phyloP scores from a whole-genome alignment of 92 coral and sea anemone genomes.

The Porites cylindrica region DNA sequence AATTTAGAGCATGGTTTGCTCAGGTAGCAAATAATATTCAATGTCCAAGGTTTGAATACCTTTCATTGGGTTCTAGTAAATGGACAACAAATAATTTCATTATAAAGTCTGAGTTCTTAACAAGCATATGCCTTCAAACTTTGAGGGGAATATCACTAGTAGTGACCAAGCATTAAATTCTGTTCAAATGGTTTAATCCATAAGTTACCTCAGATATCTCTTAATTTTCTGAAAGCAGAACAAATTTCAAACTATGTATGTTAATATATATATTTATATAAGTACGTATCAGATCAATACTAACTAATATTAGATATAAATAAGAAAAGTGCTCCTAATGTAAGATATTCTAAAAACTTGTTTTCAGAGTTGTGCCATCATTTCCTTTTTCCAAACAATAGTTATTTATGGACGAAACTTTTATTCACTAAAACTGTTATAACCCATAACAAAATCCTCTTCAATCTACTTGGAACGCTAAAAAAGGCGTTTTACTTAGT shows the following conservation, averaged over 20 bases:
- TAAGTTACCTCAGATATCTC: background rate
- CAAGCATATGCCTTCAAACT: background rate
- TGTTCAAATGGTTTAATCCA: constrained; percentile 5
- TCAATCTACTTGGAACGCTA: background rate
- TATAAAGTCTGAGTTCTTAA: background rate
- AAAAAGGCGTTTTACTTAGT: no score
- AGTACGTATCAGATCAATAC: constrained; percentile 11
- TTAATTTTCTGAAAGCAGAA: constrained; percentile 19
- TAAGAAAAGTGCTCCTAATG: constrained; percentile 9
- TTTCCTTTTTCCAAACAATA: constrained; percentile 18
- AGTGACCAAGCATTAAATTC: background rate
- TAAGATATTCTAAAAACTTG: background rate
- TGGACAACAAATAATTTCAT: background rate
- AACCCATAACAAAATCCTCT: background rate
- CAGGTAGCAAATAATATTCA: no score
- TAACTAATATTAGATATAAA: background rate
- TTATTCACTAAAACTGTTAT: no score
- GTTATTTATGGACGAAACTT: background rate
- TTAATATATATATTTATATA: background rate
- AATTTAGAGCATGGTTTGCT: no score
- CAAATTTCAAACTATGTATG: constrained; percentile 6
- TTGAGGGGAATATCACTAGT: background rate
- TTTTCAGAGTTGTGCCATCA: constrained; percentile 30
- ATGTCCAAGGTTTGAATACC: no score
- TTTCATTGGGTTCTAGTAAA: constrained; percentile 6